Percentiles rank a stretch among this genome's conserved stretches.
Conservation (phyloP, 2,797 vertebrate genomes). For the Alauda arvensis region DNA sequence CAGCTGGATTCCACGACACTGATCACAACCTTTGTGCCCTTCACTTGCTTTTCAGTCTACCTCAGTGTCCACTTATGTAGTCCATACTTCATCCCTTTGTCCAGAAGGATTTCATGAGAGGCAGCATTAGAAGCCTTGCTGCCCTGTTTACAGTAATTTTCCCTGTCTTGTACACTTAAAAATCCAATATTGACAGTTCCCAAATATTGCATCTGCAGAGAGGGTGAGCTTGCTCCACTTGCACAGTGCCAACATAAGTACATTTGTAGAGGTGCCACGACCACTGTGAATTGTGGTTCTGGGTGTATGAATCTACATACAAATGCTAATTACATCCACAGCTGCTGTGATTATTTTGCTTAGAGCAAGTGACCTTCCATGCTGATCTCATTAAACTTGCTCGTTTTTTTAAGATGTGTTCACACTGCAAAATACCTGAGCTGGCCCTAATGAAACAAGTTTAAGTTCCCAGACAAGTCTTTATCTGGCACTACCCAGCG, state of each 20-base stretch:
- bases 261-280: fast-evolving
- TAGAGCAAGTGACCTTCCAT: not conserved
- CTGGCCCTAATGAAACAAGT: not conserved
- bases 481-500: not conserved
- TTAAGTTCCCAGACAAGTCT: not conserved
- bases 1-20: not conserved
- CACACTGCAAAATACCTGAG: not conserved
- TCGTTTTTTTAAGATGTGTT: not conserved
- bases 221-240: not conserved
- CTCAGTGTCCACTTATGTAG: not conserved
- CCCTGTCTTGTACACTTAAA: not conserved
- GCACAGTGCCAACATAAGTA: not conserved
- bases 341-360: not conserved
- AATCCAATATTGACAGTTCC: not conserved
- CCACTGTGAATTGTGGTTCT: not conserved
- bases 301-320: not conserved
- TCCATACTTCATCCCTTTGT: not conserved
- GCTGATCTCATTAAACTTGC: not conserved
- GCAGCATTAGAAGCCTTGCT: not conserved
- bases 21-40: not conserved
- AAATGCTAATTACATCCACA: not conserved
- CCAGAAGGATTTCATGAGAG: not conserved
- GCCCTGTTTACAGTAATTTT: not conserved
- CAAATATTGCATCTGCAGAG: not conserved
- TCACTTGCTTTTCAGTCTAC: not conserved